phyloP scores from a whole-genome alignment of 1,140 invertebrate species.

The Caenorhabditis inopinata region DNA sequence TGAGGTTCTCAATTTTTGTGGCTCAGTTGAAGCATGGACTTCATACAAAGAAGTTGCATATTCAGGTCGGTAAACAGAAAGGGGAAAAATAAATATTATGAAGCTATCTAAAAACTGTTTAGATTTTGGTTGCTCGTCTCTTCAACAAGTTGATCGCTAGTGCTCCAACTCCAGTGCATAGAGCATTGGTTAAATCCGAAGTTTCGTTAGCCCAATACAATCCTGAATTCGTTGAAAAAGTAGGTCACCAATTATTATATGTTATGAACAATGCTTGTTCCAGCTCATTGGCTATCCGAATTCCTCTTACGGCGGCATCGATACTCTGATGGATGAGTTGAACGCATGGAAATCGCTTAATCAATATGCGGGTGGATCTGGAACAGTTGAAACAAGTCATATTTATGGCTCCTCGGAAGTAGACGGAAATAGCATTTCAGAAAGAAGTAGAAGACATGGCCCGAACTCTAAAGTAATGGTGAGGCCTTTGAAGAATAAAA shows the following conservation, averaged over 20 bases:
- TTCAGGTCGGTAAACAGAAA: conserved; percentile 51
- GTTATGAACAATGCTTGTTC: neutral
- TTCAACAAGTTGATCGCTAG: conserved; percentile 50
- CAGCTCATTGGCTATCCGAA: conserved; percentile 38
- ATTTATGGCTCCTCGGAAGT: conserved; percentile 29
- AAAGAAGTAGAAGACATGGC: neutral
- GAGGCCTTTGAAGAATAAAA: neutral
- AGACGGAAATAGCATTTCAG: neutral
- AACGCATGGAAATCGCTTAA: conserved; percentile 42
- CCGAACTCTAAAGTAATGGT: neutral
- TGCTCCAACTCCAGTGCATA: conserved; percentile 45
- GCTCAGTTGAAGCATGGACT: conserved; percentile 53
- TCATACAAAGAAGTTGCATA: conserved; percentile 53
- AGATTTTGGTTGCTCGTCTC: conserved; percentile 52
- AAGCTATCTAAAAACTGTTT: neutral
- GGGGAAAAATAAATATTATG: neutral
- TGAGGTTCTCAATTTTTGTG: conserved; percentile 49
- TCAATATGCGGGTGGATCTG: neutral
- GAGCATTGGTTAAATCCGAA: conserved; percentile 47
- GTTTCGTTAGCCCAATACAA: conserved; percentile 46
- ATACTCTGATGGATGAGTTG: conserved; percentile 48
- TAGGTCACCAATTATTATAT: neutral
- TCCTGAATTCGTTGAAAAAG: conserved; percentile 52
- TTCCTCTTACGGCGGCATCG: conserved; percentile 40
- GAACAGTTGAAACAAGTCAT: neutral